These are phyloP conservation scores for Nasonia longicornis DNA, from an alignment of 1,140 invertebrate species.

Conservation along the genomic window DNA sequence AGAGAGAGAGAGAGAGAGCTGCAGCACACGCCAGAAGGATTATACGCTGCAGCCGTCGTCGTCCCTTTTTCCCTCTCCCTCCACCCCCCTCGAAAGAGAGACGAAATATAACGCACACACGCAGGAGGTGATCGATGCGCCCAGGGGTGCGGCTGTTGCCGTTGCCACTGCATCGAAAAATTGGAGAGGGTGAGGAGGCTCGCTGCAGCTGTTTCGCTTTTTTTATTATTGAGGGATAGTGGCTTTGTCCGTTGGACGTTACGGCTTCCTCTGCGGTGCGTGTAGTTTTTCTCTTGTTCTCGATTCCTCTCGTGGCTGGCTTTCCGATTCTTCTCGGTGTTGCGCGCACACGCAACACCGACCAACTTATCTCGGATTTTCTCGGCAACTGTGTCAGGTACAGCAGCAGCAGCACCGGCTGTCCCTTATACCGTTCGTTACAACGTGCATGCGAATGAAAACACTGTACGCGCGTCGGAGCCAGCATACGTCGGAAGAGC, in stretches of 20 bases:
- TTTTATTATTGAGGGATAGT: background rate
- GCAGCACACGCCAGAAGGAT: conserved; percentile 12
- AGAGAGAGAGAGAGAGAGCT: conserved; percentile 28
- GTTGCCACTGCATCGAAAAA: background rate
- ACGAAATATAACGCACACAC: background rate
- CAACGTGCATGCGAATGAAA: conserved; percentile 54
- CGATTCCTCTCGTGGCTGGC: background rate
- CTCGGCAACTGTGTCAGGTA: background rate
- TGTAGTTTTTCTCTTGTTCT: background rate
- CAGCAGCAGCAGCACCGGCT: background rate
- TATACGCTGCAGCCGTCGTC: conserved; percentile 25
- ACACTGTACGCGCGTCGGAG: background rate
- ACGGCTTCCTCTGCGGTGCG: background rate
- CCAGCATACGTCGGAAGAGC: no score
- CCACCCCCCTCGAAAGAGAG: conserved; percentile 40
- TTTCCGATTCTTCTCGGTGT: background rate
- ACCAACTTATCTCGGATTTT: background rate
- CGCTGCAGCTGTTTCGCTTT: background rate
- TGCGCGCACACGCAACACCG: background rate
- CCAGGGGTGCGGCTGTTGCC: conserved; percentile 22
- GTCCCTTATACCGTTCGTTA: background rate
- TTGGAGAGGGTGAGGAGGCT: background rate
- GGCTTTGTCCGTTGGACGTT: background rate
- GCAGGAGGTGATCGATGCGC: conserved; percentile 57
- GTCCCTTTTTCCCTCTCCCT: conserved; percentile 47